These are phyloP conservation scores for Agrotis ipsilon DNA, from an alignment of 2,888 invertebrate genomes.

Conservation along the genomic window DNA sequence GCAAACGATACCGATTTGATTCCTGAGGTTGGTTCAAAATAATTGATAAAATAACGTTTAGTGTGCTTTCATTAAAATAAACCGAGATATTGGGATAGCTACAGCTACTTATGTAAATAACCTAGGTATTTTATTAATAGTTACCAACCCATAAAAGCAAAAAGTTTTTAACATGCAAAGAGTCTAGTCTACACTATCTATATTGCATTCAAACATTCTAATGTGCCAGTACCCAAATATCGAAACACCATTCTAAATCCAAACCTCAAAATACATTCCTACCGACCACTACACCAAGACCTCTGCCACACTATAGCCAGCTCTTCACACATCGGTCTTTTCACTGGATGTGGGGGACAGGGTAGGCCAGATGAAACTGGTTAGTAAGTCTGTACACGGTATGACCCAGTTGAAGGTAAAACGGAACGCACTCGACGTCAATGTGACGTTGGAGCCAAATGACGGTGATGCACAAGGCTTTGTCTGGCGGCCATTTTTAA, in stretches of 20 bases:
- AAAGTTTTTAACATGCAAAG: no score
- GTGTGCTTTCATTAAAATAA: no score
- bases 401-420: constrained; percentile 70
- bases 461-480: constrained; percentile 59
- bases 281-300: constrained; percentile 50
- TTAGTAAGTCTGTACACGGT: constrained; percentile 42
- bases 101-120: no score
- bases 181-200: no score
- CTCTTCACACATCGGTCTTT: constrained; percentile 32
- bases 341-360: constrained; percentile 17
- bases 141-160: no score
- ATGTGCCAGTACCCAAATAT: constrained; percentile 38
- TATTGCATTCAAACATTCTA: constrained; percentile 28
- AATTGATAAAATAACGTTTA: no score
- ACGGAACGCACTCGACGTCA: constrained; percentile 67
- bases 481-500: constrained; percentile 56
- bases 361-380: constrained; percentile 54
- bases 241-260: constrained; percentile 50
- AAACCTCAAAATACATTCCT: constrained; percentile 52
- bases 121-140: no score
- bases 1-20: no score
- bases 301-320: constrained; percentile 36
- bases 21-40: no score
- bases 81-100: no score
- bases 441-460: constrained; percentile 65